phyloP scores from a whole-genome alignment of 2,113 vertebrate genomes.

The Taxidea taxus region DNA sequence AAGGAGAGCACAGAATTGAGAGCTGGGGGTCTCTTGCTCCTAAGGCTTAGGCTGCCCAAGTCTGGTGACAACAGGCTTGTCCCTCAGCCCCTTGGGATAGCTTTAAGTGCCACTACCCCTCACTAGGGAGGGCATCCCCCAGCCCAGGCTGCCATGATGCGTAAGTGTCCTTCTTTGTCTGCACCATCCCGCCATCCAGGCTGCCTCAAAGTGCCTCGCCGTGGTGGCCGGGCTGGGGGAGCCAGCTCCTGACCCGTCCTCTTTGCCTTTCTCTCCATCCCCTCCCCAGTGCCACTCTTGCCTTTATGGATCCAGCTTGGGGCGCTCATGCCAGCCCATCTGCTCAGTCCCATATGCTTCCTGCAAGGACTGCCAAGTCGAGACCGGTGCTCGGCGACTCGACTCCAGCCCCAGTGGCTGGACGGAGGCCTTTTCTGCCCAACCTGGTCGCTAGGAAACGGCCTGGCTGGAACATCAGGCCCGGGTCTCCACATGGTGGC shows the following conservation, averaged over 20 bases:
- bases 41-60: background rate
- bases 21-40: background rate
- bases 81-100: background rate
- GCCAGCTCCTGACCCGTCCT: background rate
- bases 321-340: constrained; percentile 70
- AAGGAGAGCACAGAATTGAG: background rate
- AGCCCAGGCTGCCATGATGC: background rate
- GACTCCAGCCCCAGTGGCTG: background rate
- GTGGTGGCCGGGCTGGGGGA: accelerated
- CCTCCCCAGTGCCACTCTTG: background rate
- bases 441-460: constrained; percentile 56
- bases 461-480: background rate
- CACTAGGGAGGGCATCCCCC: constrained; percentile 53
- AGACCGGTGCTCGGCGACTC: constrained; percentile 29
- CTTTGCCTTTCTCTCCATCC: background rate
- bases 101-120: constrained; percentile 61
- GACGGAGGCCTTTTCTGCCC: background rate
- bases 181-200: background rate
- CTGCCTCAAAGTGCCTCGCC: constrained; percentile 41
- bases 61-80: background rate
- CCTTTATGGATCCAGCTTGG: constrained; percentile 52
- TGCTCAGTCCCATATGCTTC: constrained; percentile 73
- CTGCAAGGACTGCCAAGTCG: constrained; percentile 63
- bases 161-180: constrained; percentile 25
- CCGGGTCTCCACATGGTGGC: accelerated